Percentiles rank a stretch among this genome's conserved stretches.
phyloP scores from a whole-genome alignment of 2,797 vertebrate species.

The Parambassis ranga region DNA sequence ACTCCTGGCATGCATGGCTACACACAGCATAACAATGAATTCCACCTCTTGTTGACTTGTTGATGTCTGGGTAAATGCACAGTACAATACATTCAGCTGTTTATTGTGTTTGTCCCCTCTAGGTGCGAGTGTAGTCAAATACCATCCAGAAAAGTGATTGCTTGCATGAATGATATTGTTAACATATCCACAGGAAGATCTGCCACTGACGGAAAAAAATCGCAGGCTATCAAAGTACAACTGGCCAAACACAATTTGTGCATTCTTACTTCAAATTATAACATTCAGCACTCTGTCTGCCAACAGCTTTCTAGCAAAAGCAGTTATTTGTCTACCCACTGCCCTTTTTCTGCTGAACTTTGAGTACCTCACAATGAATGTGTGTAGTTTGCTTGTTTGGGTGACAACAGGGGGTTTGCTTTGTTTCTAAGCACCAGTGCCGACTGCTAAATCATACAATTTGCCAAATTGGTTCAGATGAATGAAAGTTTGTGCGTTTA shows the following conservation, averaged over 20 bases:
- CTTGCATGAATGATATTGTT: constrained; percentile 21
- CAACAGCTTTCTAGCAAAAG: constrained; percentile 15
- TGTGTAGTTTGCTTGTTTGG: constrained; percentile 19
- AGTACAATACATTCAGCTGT: constrained; percentile 5
- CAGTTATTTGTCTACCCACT: constrained; percentile 13
- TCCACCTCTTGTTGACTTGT: background rate
- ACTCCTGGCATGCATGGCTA: constrained; percentile 24
- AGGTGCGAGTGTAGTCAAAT: constrained; percentile 20
- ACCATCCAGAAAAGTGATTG: constrained; percentile 20
- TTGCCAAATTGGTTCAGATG: constrained; percentile 22
- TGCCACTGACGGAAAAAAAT: constrained; percentile 12
- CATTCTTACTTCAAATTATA: constrained; percentile 5
- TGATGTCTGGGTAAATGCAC: constrained; percentile 17
- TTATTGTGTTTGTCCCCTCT: constrained; percentile 11
- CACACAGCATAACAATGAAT: constrained; percentile 17
- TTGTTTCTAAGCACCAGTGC: constrained; percentile 32
- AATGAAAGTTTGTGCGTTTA: too few species aligned
- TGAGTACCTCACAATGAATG: constrained; percentile 7
- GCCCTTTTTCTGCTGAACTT: constrained; percentile 7
- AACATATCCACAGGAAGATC: constrained; percentile 12
- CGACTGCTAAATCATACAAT: constrained; percentile 12
- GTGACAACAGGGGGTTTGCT: constrained; percentile 16
- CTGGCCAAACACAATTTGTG: constrained; percentile 3
- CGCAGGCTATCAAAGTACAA: background rate
- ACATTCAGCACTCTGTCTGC: background rate